Evolutionary conservation across 2,113 vertebrate species (phyloP), one percentile per base, ranked within the genome.

Genomic region (Okapia johnstoni): DNA sequence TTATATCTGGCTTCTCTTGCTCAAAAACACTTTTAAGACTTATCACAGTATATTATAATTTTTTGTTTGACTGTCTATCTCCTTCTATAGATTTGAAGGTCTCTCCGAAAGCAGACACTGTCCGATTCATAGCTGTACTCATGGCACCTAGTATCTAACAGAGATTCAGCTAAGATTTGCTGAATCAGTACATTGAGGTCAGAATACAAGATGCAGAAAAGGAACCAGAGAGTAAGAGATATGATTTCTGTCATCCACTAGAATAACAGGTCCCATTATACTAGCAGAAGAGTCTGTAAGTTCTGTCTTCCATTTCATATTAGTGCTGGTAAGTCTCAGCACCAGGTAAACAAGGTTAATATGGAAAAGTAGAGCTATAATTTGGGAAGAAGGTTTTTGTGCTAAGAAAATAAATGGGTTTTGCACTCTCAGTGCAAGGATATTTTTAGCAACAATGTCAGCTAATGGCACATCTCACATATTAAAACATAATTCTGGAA

Each of bases 371-470:
- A 96, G 54, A 95, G 25, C 28, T 95, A 4, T 93, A 90, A 92
- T 90, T 94, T 92, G 16, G 81, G 66, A 94, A 90, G 55, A 19
- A 97, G 40, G 25, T 93, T 97, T 96, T 95, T 87, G 46, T 58
- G 79, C 40, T 93, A 88, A 88, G 76, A 97, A 96, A 94, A 92
- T 52, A 96, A 88, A 85, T 83, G 57, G 8, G 50, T 96, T 80
- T 63, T 21, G 23, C 58, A 79, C 40, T 97, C 76, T 96, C 52
- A 57, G 13, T 63, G 17, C 70, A 85, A 43, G 25, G 13, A 5
- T 96, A 97, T 94, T 97, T 97, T 97, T 96, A 97, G 88, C 85
- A 94, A 93, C 57, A 86, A 84, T 57, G 60, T 48, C 88, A 93
- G 66, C 83, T 94, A 89, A 91, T 85, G n/a, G 46, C 28, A 84